phyloP scores from a whole-genome alignment of 2,888 invertebrate genomes.

The Ametastegia equiseti region DNA sequence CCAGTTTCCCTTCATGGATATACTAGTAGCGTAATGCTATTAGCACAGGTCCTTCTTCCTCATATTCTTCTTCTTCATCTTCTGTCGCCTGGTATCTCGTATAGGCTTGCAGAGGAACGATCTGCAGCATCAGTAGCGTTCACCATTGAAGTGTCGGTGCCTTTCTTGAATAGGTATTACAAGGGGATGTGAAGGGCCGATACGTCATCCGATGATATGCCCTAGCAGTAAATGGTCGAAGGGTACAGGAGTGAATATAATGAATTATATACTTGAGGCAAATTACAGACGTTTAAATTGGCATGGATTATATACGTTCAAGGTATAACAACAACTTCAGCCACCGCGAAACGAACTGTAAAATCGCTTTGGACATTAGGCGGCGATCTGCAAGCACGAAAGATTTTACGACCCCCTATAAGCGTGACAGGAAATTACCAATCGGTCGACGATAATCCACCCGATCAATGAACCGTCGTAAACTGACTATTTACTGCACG shows the following conservation, averaged over 20 bases:
- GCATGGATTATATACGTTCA: conserved; percentile 1
- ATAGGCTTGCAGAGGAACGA: neutral
- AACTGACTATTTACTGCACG: conserved; percentile 59
- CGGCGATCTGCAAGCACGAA: conserved; percentile 9
- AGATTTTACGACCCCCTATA: conserved; percentile 62
- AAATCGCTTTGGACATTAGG: neutral
- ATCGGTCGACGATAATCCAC: conserved; percentile 60
- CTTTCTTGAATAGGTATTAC: neutral
- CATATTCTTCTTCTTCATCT: too few relatives aligned
- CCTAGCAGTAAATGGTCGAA: neutral
- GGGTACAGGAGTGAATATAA: neutral
- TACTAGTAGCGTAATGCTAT: conserved; percentile 35
- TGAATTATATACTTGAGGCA: conserved; percentile 36
- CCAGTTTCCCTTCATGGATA: conserved; percentile 4
- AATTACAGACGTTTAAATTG: conserved; percentile 14
- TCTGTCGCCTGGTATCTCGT: conserved; percentile 10
- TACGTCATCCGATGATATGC: conserved; percentile 23
- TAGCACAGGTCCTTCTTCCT: conserved; percentile 15
- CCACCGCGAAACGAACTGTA: neutral
- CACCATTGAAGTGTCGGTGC: neutral
- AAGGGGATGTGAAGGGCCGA: neutral
- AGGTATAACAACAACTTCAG: neutral
- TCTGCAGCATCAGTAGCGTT: conserved; percentile 11
- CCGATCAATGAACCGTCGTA: conserved; percentile 62
- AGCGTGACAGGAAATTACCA: conserved; percentile 60